These are phyloP conservation scores for Dynastes tityus DNA, from an alignment of 2,888 invertebrate species.

Conservation along the genomic window DNA sequence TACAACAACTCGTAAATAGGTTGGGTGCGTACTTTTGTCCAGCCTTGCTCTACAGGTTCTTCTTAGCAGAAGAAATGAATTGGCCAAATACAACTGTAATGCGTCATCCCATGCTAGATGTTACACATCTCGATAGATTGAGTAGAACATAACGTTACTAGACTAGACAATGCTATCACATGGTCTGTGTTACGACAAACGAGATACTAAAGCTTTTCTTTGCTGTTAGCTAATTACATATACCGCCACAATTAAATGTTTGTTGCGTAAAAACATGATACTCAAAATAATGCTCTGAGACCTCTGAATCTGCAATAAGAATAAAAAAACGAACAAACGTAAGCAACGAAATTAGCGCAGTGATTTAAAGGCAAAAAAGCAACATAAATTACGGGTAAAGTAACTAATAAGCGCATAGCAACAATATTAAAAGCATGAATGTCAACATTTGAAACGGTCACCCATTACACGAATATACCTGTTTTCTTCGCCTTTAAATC, in stretches of 20 bases:
- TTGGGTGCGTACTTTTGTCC: too few relatives aligned
- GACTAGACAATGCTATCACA: too few relatives aligned
- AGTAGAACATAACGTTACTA: too few relatives aligned
- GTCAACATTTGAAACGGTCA: slow-evolving; percentile 16
- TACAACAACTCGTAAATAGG: too few relatives aligned
- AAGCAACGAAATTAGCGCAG: slow-evolving; percentile 12
- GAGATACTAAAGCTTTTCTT: too few relatives aligned
- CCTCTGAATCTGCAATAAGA: slow-evolving; percentile 40
- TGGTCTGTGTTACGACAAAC: too few relatives aligned
- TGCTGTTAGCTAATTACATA: too few relatives aligned
- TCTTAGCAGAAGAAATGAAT: too few relatives aligned
- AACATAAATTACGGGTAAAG: slow-evolving; percentile 42
- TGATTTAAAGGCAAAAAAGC: slow-evolving; percentile 40
- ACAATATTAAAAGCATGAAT: slow-evolving; percentile 19
- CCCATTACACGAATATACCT: slow-evolving; percentile 58
- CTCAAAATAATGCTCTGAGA: slow-evolving; percentile 48
- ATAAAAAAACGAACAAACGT: slow-evolving; percentile 17
- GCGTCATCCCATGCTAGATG: too few relatives aligned
- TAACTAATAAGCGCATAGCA: slow-evolving; percentile 7
- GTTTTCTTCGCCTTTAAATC: slow-evolving; percentile 63
- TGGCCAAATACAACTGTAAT: too few relatives aligned
- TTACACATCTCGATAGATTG: too few relatives aligned
- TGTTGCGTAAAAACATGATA: slow-evolving; percentile 53
- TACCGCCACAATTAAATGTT: slow-evolving; percentile 22
- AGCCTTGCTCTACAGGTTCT: too few relatives aligned